Evolutionary conservation across 1,140 invertebrate genomes (phyloP).

Genomic region (Zaprionus africanus): DNA sequence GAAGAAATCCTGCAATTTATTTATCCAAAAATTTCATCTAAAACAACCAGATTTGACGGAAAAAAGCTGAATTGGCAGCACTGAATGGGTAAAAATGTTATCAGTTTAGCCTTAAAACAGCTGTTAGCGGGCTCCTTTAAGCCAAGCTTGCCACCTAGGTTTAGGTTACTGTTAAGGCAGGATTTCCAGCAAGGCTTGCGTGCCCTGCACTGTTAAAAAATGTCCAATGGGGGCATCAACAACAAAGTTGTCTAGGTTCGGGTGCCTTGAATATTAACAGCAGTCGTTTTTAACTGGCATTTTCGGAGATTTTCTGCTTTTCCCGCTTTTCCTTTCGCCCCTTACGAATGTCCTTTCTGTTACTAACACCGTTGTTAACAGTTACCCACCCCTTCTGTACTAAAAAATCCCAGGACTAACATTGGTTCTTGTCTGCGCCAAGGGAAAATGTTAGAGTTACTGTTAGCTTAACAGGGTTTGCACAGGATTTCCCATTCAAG

Average conservation of each 20-base stretch:
- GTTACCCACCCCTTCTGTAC: not conserved
- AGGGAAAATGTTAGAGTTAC: too few species aligned
- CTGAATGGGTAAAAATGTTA: too few species aligned
- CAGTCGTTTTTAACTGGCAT: not conserved
- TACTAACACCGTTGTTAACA: not conserved
- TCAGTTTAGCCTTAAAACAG: too few species aligned
- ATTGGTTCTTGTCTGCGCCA: not conserved
- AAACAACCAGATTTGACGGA: too few species aligned
- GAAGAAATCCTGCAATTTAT: too few species aligned
- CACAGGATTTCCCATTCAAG: too few species aligned
- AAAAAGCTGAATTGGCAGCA: not conserved
- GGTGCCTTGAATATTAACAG: not conserved
- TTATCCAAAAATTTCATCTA: too few species aligned
- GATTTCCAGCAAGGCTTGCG: not conserved
- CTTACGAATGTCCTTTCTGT: not conserved
- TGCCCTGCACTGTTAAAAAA: not conserved
- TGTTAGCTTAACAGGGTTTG: too few species aligned
- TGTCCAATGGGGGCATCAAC: not conserved
- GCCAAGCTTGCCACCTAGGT: too few species aligned
- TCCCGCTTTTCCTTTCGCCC: not conserved
- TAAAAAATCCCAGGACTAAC: constrained; percentile 4
- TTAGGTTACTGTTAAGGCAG: not conserved
- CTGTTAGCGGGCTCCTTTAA: too few species aligned
- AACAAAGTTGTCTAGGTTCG: too few species aligned
- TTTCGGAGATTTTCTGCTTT: not conserved